Percentiles rank a stretch among this genome's conserved stretches.
Conservation (phyloP, 53 echinoderm and acorn worm genomes). For the Echinometra lucunter region DNA sequence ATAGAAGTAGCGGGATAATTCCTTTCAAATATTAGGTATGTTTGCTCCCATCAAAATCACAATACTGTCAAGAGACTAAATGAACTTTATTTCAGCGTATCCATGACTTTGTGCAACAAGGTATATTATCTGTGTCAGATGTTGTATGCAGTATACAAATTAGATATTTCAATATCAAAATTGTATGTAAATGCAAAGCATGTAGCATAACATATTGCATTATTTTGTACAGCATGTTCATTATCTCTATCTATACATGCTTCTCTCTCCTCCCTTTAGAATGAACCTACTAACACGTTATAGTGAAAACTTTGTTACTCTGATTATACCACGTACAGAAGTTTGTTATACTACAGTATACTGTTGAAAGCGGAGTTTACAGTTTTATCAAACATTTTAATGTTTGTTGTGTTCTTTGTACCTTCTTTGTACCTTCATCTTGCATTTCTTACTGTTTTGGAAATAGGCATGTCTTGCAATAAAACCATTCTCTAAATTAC, state of each 20-base stretch:
- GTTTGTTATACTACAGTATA: background rate
- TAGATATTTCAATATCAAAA: too few species aligned
- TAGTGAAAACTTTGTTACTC: background rate
- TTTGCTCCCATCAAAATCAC: too few species aligned
- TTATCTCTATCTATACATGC: background rate
- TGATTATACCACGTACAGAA: background rate
- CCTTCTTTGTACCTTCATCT: constrained; percentile 26
- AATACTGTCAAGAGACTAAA: too few species aligned
- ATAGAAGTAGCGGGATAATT: too few species aligned
- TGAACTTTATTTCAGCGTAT: too few species aligned
- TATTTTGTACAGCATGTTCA: background rate
- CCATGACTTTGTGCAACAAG: too few species aligned
- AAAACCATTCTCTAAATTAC: constrained; percentile 29
- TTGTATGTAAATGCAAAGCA: too few species aligned
- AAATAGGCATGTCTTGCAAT: constrained; percentile 55
- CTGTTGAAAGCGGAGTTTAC: background rate
- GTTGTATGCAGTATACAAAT: too few species aligned
- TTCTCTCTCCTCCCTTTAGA: background rate
- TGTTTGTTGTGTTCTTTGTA: constrained; percentile 16
- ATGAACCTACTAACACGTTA: background rate
- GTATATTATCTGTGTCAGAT: too few species aligned
- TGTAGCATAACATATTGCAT: background rate
- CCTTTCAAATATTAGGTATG: too few species aligned
- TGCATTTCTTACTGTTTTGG: constrained; percentile 45
- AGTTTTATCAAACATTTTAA: background rate